These are phyloP conservation scores for Strix uralensis DNA, from an alignment of 2,113 vertebrate species.

Conservation along the genomic window DNA sequence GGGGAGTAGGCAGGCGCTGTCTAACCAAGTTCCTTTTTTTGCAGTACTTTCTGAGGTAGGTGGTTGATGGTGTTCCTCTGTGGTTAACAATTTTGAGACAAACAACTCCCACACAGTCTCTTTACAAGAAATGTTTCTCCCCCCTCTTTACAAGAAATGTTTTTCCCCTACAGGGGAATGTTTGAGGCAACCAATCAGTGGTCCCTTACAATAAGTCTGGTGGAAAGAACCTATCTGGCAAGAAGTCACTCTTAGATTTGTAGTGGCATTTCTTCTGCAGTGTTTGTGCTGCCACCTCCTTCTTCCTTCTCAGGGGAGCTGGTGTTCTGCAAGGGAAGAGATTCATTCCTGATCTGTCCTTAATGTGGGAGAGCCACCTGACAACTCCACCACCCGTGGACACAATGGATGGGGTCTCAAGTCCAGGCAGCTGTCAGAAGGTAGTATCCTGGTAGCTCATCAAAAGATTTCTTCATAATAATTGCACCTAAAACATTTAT, in stretches of 20 bases:
- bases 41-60: too few relatives aligned
- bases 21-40: too few relatives aligned
- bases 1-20: too few relatives aligned
- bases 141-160: too few relatives aligned
- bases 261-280: not conserved
- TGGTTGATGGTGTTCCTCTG: too few relatives aligned
- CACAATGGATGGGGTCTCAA: not conserved
- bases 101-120: too few relatives aligned
- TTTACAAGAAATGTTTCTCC: too few relatives aligned
- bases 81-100: too few relatives aligned
- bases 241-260: not conserved
- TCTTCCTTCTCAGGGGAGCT: not conserved
- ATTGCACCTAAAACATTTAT: not conserved
- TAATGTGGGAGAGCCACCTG: not conserved
- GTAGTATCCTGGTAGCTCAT: not conserved
- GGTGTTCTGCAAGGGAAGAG: not conserved
- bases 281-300: not conserved
- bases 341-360: not conserved
- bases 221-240: not conserved
- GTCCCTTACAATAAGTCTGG: not conserved
- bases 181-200: too few relatives aligned
- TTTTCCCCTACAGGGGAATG: too few relatives aligned
- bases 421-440: not conserved
- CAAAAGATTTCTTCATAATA: not conserved
- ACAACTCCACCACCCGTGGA: fast-evolving